A percentile compares a stretch with the other conserved stretches of the same genome.
Conservation (phyloP, 2,888 invertebrate genomes). For the Ypsolopha scabrella region DNA sequence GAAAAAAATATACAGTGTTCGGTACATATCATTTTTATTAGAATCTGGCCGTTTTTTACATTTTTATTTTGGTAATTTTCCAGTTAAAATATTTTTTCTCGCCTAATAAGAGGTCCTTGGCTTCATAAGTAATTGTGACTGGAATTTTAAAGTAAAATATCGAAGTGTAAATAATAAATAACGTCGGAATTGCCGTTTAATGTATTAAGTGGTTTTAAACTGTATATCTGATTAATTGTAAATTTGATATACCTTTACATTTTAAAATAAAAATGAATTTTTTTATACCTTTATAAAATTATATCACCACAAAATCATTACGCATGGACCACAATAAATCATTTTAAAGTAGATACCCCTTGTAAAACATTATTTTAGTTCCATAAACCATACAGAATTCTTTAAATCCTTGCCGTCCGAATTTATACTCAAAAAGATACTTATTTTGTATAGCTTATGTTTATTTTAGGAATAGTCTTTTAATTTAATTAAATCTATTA, state of each 20-base stretch:
- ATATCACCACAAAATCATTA: neutral
- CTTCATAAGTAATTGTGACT: neutral
- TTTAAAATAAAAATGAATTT: slow-evolving; percentile 2
- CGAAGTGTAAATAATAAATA: slow-evolving; percentile 1
- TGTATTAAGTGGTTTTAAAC: neutral
- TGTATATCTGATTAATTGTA: neutral
- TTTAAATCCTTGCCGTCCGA: slow-evolving; percentile 1
- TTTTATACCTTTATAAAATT: slow-evolving; percentile 1
- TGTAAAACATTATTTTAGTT: neutral
- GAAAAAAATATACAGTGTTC: slow-evolving; percentile 21
- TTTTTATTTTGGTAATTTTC: neutral
- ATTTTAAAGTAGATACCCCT: neutral
- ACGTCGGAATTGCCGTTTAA: slow-evolving; percentile 1
- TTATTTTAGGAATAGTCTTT: no score
- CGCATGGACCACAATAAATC: slow-evolving; percentile 1
- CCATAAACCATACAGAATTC: neutral
- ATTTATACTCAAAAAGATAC: no score
- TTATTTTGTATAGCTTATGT: no score
- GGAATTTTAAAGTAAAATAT: neutral
- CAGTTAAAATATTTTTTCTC: neutral
- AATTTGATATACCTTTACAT: slow-evolving; percentile 4
- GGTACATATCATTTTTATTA: slow-evolving; percentile 55
- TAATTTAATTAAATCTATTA: no score
- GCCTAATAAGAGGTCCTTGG: neutral
- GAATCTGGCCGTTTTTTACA: slow-evolving; percentile 18